Evolutionary conservation across 2,888 invertebrate species (phyloP).

Genomic region (Drosophila paracracens): DNA sequence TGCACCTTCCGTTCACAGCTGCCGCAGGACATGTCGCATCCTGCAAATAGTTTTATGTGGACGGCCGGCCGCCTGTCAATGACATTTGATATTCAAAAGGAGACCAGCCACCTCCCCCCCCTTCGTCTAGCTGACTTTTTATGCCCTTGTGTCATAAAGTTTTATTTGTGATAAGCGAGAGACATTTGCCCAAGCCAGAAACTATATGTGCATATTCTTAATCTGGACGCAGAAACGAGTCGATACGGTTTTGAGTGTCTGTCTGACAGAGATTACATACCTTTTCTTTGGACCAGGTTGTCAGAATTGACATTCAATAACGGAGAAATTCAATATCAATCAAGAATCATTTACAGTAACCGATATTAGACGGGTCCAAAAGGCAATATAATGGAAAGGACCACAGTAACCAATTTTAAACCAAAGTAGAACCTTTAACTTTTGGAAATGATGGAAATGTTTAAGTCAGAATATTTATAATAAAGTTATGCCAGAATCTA

Average conservation of each 20-base stretch:
- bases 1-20: background rate
- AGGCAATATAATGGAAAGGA: background rate
- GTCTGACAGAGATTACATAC: background rate
- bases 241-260: background rate
- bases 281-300: background rate
- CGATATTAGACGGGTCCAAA: background rate
- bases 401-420: background rate
- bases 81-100: constrained; percentile 73
- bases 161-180: background rate
- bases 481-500: background rate
- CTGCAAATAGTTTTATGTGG: constrained; percentile 63
- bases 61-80: constrained; percentile 66
- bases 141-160: constrained; percentile 4
- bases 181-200: background rate
- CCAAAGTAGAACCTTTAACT: background rate
- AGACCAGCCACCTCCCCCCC: background rate
- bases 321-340: background rate
- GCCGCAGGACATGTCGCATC: constrained; percentile 18
- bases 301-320: background rate
- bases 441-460: background rate
- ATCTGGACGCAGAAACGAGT: background rate
- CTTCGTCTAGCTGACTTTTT: background rate
- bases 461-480: background rate
- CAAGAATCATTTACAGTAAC: background rate
- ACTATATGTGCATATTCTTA: background rate